phyloP scores from a whole-genome alignment of 2,797 vertebrate species.

The Scomberomorus guttatus region DNA sequence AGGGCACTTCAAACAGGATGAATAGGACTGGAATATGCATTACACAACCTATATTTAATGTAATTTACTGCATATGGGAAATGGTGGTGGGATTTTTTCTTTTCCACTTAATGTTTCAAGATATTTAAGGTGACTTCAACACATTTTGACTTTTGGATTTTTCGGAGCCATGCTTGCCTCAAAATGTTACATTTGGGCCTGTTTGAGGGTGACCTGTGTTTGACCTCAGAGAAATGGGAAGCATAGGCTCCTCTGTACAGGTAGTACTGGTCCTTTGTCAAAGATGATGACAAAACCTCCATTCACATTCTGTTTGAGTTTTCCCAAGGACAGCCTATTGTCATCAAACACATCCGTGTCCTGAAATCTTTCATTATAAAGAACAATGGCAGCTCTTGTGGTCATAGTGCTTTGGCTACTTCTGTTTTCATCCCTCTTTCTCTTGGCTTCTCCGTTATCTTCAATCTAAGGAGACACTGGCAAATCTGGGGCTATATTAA shows the following conservation, averaged over 20 bases:
- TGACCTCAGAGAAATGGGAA: slow-evolving; percentile 65
- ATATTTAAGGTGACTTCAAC: slow-evolving; percentile 33
- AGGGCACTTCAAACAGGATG: slow-evolving; percentile 78
- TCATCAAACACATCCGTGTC: slow-evolving; percentile 72
- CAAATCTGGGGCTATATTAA: slow-evolving; percentile 34
- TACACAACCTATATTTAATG: slow-evolving; percentile 76
- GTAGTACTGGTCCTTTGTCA: slow-evolving; percentile 79
- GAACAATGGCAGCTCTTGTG: slow-evolving; percentile 80
- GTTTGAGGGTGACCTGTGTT: slow-evolving; percentile 56
- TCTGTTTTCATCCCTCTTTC: slow-evolving; percentile 39
- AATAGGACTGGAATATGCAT: slow-evolving; percentile 70
- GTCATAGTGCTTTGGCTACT: slow-evolving; percentile 37
- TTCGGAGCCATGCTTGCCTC: slow-evolving; percentile 17
- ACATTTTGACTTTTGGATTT: slow-evolving; percentile 42
- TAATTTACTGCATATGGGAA: slow-evolving; percentile 67
- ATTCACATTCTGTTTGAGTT: slow-evolving; percentile 87
- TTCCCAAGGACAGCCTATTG: slow-evolving; percentile 92
- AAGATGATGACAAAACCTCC: slow-evolving; percentile 77
- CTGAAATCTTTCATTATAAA: slow-evolving; percentile 89
- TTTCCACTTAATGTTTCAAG: slow-evolving; percentile 18
- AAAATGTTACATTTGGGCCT: slow-evolving; percentile 35
- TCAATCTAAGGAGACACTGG: slow-evolving; percentile 44
- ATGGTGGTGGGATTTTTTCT: slow-evolving; percentile 42
- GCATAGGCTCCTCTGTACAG: slow-evolving; percentile 53
- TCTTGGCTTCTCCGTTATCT: slow-evolving; percentile 40